phyloP scores from a whole-genome alignment of 2,888 invertebrate species.

The Scelioninae gen. 1 region DNA sequence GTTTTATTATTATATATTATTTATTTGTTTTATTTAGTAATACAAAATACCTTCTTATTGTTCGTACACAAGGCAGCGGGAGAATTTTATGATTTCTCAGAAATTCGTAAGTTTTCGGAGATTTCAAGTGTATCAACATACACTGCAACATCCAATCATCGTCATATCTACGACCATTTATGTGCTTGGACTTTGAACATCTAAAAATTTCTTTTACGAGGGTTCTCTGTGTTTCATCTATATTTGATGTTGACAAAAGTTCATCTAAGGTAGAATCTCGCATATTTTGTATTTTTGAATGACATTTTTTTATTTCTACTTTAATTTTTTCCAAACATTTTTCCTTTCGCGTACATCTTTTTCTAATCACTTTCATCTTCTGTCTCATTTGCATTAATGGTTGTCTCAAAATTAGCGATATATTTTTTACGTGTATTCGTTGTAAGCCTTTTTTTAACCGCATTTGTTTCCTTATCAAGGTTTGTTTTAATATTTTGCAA shows the following conservation, averaged over 20 bases:
- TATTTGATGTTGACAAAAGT: slow-evolving; percentile 22
- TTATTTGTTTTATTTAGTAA: no score
- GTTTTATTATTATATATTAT: no score
- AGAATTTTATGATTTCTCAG: no score
- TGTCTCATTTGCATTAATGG: background rate
- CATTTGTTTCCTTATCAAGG: slow-evolving; percentile 16
- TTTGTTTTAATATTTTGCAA: slow-evolving; percentile 19
- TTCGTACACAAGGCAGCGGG: no score
- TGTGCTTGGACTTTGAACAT: slow-evolving; percentile 24
- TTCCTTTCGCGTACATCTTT: slow-evolving; percentile 10
- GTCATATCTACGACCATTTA: no score
- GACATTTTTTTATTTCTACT: slow-evolving; percentile 15
- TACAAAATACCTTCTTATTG: no score
- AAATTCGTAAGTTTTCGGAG: no score
- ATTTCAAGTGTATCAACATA: no score
- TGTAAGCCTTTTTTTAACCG: slow-evolving; percentile 21
- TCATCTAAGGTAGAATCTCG: slow-evolving; percentile 13
- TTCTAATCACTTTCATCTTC: slow-evolving; percentile 12
- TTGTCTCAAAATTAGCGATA: slow-evolving; percentile 14
- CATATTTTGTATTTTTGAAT: slow-evolving; percentile 9
- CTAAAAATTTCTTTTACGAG: slow-evolving; percentile 28
- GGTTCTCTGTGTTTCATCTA: slow-evolving; percentile 6
- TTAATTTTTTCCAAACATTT: slow-evolving; percentile 20
- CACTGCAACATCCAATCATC: no score
- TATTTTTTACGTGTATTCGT: slow-evolving; percentile 18